phyloP scores from a whole-genome alignment of 2,888 invertebrate genomes.

The Acrocera orbiculus region DNA sequence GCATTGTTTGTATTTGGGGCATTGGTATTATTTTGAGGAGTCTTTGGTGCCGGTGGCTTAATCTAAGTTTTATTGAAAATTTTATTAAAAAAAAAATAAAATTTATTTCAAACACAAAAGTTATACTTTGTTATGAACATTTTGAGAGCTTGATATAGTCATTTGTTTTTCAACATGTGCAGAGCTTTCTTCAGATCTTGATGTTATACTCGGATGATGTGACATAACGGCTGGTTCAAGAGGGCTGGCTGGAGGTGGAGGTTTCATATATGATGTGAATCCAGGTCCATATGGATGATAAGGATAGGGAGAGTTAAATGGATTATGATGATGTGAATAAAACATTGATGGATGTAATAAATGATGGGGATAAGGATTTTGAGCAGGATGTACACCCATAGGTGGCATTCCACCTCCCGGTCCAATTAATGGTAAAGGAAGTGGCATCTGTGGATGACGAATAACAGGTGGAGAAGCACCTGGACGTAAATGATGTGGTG shows the following conservation, averaged over 20 bases:
- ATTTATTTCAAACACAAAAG: too few relatives aligned
- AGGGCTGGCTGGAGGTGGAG: slow-evolving; percentile 25
- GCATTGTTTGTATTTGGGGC: slow-evolving; percentile 22
- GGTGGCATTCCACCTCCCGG: slow-evolving; percentile 27
- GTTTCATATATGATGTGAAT: slow-evolving; percentile 29
- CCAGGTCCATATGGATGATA: slow-evolving; percentile 34
- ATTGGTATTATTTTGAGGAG: slow-evolving; percentile 21
- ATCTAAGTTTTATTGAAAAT: slow-evolving; percentile 13
- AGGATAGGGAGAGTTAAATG: slow-evolving; percentile 39
- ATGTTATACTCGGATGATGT: slow-evolving; percentile 20
- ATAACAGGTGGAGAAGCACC: slow-evolving; percentile 38
- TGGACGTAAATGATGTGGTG: slow-evolving; percentile 29
- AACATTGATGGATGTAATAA: slow-evolving; percentile 50
- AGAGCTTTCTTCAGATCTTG: slow-evolving; percentile 12
- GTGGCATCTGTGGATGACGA: slow-evolving; percentile 32
- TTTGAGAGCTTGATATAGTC: slow-evolving; percentile 10
- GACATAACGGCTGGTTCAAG: slow-evolving; percentile 27
- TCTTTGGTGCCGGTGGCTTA: slow-evolving; percentile 33
- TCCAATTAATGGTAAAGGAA: slow-evolving; percentile 29
- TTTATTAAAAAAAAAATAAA: not conserved
- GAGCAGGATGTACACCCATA: slow-evolving; percentile 49
- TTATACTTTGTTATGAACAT: slow-evolving; percentile 12
- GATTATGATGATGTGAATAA: slow-evolving; percentile 55
- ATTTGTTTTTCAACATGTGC: slow-evolving; percentile 31
- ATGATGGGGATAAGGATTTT: slow-evolving; percentile 50